phyloP scores from a whole-genome alignment of 2,797 vertebrate genomes.

The Sebastes melanostomus region DNA sequence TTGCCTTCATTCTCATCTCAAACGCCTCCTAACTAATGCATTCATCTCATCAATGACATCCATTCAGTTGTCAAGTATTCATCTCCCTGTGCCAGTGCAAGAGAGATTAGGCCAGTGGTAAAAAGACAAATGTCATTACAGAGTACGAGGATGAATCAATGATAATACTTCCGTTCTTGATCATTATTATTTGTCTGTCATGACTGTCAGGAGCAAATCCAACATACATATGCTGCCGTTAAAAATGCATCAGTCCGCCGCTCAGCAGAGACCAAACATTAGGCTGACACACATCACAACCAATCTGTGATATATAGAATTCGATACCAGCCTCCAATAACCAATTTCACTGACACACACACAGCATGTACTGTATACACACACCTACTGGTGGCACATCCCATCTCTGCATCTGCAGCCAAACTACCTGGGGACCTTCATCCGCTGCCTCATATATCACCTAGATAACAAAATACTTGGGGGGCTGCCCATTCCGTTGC shows the following conservation, averaged over 20 bases:
- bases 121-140: not conserved
- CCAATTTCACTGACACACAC: constrained; percentile 33
- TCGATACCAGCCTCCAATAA: constrained; percentile 35
- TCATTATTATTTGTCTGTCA: constrained; percentile 18
- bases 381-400: constrained; percentile 22
- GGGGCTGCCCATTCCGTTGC: constrained; percentile 27
- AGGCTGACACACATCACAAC: constrained; percentile 45
- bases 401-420: constrained; percentile 51
- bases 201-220: constrained; percentile 40
- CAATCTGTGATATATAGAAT: constrained; percentile 42
- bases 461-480: constrained; percentile 58
- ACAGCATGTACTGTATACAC: not conserved
- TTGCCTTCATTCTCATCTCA: too few relatives aligned
- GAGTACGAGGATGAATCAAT: not conserved
- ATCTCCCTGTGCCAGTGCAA: not conserved
- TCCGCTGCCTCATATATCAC: constrained; percentile 56
- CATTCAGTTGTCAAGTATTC: not conserved
- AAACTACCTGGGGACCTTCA: constrained; percentile 55
- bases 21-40: not conserved
- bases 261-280: constrained; percentile 31
- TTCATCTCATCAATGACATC: too few relatives aligned
- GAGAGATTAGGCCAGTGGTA: not conserved
- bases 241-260: constrained; percentile 32
- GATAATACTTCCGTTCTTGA: not conserved
- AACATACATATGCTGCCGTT: constrained; percentile 38